phyloP scores from a whole-genome alignment of 2,888 invertebrate genomes.

The Hesperia comma region DNA sequence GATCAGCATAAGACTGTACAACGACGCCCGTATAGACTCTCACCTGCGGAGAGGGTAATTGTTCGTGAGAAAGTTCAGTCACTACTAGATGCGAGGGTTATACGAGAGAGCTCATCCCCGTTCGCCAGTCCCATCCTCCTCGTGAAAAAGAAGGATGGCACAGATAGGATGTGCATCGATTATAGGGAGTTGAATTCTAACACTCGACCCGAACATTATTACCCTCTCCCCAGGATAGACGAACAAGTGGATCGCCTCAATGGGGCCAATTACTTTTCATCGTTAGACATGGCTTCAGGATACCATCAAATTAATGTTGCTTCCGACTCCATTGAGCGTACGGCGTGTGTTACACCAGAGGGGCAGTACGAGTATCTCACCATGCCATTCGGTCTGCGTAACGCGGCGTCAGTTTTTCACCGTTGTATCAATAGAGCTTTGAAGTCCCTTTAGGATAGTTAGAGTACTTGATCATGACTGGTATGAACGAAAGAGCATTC shows the following conservation, averaged over 20 bases:
- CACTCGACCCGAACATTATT: conserved; percentile 6
- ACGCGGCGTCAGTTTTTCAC: not conserved
- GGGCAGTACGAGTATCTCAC: conserved; percentile 1
- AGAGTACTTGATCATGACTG: too few relatives aligned
- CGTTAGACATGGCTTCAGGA: not conserved
- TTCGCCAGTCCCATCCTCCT: too few relatives aligned
- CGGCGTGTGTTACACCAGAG: conserved; percentile 2
- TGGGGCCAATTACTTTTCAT: not conserved
- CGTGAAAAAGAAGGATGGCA: too few relatives aligned
- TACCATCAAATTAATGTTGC: not conserved
- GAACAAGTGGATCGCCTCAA: conserved; percentile 3
- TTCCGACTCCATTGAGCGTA: not conserved
- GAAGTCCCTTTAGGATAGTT: not conserved
- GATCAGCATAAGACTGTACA: too few relatives aligned
- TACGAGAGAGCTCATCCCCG: too few relatives aligned
- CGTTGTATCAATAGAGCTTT: not conserved
- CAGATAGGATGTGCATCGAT: not conserved
- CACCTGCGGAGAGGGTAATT: too few relatives aligned
- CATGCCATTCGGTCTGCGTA: conserved; percentile 15
- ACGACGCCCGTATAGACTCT: too few relatives aligned
- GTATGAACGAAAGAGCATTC: conserved; percentile 40
- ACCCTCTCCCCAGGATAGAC: conserved; percentile 3
- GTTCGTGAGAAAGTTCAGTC: too few relatives aligned
- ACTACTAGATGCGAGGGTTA: too few relatives aligned
- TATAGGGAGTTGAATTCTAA: conserved; percentile 12